Base-by-base conservation (phyloP, 2,797 vertebrate genomes). In the Macropodus opercularis region DNA sequence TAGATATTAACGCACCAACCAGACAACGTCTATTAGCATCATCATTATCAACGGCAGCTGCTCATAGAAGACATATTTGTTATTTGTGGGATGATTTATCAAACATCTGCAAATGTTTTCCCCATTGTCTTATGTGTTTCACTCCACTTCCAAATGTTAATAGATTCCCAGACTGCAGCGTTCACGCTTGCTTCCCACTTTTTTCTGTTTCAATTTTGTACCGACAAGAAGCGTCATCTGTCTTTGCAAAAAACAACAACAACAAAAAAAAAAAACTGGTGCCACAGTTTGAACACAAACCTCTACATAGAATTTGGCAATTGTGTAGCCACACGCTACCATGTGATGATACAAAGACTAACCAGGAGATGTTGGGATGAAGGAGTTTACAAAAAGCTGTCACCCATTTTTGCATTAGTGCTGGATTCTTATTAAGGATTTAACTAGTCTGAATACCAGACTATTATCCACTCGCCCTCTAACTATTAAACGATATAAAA, bases 351-450 rank as follows among this genome's bases (percentile, higher is more conserved):
- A 31, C 5, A 8, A 35, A 47, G 17, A 5, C 32, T 43, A 21
- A 50, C 27, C 7, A 49, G 50, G 23, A 58, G 48, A 31, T 59
- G 22, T 23, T 38, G 49, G 24, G 29, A 56, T 26, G 14, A n/a
- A 4, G 47, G 13, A 31, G 34, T 24, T 48, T 46, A 44, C 13
- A 14, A 29, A 47, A 43, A 52, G 27, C 34, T 68, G 19, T 50
- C 51, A 63, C 42, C 44, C 39, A 48, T 19, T 10, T 8, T 17
- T 10, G 21, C 39, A 38, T 55, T 34, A 26, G n/a, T 68, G 21
- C 12, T 51, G 29, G 32, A 60, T 55, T 57, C 3, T 13, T 73
- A 51, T 58, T 49, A 49, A 48, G 39, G 34, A 53, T 62, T 22
- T 5, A 61, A 19, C 11, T 46, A 48, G 12, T 36, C 12, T 58